Percentiles rank a stretch among this genome's conserved stretches.
Evolutionary conservation across 2,888 invertebrate species (phyloP).

Genomic region (Ormyrus pomaceus): DNA sequence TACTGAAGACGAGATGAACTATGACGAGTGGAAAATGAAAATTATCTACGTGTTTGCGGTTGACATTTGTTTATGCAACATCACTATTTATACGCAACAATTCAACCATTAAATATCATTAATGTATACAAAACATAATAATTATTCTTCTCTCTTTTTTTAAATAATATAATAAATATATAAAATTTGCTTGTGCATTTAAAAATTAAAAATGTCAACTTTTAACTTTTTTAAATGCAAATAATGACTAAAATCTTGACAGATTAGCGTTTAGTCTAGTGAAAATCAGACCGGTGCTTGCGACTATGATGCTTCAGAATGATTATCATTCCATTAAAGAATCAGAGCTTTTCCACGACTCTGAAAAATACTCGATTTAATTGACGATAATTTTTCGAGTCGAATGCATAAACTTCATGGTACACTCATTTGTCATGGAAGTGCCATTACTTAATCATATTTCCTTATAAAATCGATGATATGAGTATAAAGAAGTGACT

Average conservation of each 20-base stretch:
- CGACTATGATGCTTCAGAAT: slow-evolving; percentile 22
- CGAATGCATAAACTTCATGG: slow-evolving; percentile 31
- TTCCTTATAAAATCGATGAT: slow-evolving; percentile 58
- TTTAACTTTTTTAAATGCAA: slow-evolving; percentile 55
- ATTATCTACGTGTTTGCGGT: slow-evolving; percentile 18
- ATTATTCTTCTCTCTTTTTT: slow-evolving; percentile 36
- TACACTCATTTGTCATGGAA: slow-evolving; percentile 43
- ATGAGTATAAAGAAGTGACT: slow-evolving; percentile 66
- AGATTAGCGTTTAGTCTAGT: slow-evolving; percentile 47
- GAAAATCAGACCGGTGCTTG: slow-evolving; percentile 36
- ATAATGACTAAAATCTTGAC: slow-evolving; percentile 53
- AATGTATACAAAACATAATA: slow-evolving; percentile 47
- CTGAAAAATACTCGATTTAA: slow-evolving; percentile 41
- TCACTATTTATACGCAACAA: slow-evolving; percentile 19
- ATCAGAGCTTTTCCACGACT: slow-evolving; percentile 16
- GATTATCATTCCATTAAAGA: slow-evolving; percentile 19
- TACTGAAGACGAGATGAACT: slow-evolving; percentile 49
- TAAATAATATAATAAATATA: slow-evolving; percentile 48
- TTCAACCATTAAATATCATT: slow-evolving; percentile 40
- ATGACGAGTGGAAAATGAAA: slow-evolving; percentile 25
- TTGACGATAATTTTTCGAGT: slow-evolving; percentile 43
- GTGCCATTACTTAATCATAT: slow-evolving; percentile 40
- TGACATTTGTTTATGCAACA: slow-evolving; percentile 29
- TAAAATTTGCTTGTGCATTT: slow-evolving; percentile 35
- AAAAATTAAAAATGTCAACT: slow-evolving; percentile 39